Evolutionary conservation across 2,113 vertebrate genomes (phyloP).

Genomic region (Nerophis ophidion): DNA sequence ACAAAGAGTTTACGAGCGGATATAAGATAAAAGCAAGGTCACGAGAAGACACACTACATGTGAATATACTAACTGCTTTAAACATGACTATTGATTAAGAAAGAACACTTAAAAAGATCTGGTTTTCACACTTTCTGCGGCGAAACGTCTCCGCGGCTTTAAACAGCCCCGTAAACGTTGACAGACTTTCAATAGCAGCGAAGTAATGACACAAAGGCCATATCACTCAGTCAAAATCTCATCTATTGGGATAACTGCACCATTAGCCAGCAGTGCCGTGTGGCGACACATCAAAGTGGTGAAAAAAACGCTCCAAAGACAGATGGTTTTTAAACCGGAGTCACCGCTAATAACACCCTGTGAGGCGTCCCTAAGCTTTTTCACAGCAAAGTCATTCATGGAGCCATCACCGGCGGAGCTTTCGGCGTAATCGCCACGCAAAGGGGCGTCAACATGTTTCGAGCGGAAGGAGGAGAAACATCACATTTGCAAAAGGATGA

Average conservation of each 20-base stretch:
- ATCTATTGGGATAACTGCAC: constrained; percentile 44
- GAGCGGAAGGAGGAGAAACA: constrained; percentile 1
- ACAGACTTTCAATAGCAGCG: constrained; percentile 50
- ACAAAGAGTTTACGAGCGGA: too few species aligned
- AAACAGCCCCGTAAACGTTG: constrained; percentile 61
- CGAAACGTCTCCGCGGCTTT: constrained; percentile 44
- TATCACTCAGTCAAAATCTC: constrained; percentile 49
- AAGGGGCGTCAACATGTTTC: constrained; percentile 8
- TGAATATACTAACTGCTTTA: too few species aligned
- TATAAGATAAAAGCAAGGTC: too few species aligned
- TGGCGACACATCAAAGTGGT: constrained; percentile 46
- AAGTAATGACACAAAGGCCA: constrained; percentile 44
- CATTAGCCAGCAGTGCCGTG: constrained; percentile 44
- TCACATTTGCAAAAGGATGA: constrained; percentile 17
- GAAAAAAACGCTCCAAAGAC: constrained; percentile 22
- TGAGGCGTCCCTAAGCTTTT: constrained; percentile 10
- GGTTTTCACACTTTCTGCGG: constrained; percentile 15
- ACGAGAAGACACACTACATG: too few species aligned
- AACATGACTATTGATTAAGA: too few species aligned
- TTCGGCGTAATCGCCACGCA: constrained; percentile 1
- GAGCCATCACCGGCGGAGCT: neutral
- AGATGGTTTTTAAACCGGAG: constrained; percentile 33
- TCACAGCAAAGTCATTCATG: neutral
- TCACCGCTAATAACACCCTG: constrained; percentile 11
- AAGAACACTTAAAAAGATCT: too few species aligned